Base-by-base conservation (phyloP, 1,140 invertebrate genomes). In the Trissolcus basalis region DNA sequence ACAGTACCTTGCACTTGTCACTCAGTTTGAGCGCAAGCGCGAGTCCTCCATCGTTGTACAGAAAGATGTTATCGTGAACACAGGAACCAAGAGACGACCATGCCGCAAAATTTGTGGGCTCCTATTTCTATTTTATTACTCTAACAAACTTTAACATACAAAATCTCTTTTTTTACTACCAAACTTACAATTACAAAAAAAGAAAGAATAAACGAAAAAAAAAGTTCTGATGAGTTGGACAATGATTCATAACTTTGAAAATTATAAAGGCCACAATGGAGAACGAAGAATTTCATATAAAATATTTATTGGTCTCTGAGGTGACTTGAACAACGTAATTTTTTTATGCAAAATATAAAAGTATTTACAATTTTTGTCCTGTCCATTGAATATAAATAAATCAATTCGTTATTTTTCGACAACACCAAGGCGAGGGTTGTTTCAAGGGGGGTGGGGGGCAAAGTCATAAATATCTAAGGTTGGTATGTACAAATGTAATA, bases 1-100 rank as follows among this genome's bases (percentile, higher is more conserved):
- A 86, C 89, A 89, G 87, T 90, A 90, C 89, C 89, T 90, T 90
- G 89, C 89, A 90, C 89, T 90, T 89, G 89, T 89, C 89, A 89
- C 89, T 90, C 89, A 84, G 88, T 90, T 90, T 90, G 89, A 90
- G 89, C 82, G 88, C 89, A 89, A 90, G 89, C 89, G 85, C 89
- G 88, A 84, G 89, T 88, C 82, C 84, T 89, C 88, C 88, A 88
- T 83, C 87, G 87, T 82, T 85, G 86, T 80, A 81, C 76, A 83
- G 81, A 83, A 82, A 86, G 80, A 80, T 80, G 82, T 87, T 84
- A 81, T 83, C 84, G 89, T 89, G 89, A 90, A 90, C 88, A 89
- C 89, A 89, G 88, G 88, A 89, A 85, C 85, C 85, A 80, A 73
- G 78, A 72, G 47, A 79, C 80, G 35, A 61, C 12, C 12, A 80